Evolutionary conservation across 2,797 vertebrate species (phyloP).

Genomic region (Thripadectes ignobilis): DNA sequence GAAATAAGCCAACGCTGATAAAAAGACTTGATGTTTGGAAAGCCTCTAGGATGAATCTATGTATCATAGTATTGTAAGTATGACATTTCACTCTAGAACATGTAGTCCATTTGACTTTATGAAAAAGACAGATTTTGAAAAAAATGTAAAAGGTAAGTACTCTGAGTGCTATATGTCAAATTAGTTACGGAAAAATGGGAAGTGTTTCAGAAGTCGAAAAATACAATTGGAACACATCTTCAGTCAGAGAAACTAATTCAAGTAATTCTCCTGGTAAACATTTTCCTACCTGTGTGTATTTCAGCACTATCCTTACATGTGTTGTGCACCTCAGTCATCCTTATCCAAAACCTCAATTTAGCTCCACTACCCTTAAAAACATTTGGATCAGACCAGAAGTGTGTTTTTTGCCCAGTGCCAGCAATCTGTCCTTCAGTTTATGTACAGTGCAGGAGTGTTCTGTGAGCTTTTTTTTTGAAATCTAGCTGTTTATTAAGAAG

Average conservation of each 20-base stretch:
- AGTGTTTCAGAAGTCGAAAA: not conserved
- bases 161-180: not conserved
- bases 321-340: not conserved
- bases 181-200: not conserved
- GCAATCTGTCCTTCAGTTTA: not conserved
- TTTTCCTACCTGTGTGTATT: not conserved
- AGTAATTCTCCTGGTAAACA: not conserved
- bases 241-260: not conserved
- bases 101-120: not conserved
- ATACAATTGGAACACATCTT: not conserved
- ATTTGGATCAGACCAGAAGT: not conserved
- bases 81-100: not conserved
- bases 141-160: not conserved
- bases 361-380: not conserved
- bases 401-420: not conserved
- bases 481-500: not conserved
- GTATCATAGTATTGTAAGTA: slow-evolving; percentile 10
- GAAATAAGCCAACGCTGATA: slow-evolving; percentile 44
- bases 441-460: not conserved
- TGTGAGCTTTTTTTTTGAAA: not conserved
- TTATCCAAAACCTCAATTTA: not conserved
- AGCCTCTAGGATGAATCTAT: slow-evolving; percentile 1
- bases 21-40: slow-evolving; percentile 22
- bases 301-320: not conserved
- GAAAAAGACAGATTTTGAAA: not conserved